Conservation (phyloP, 2,797 vertebrate species). For the Okamejei kenojei region DNA sequence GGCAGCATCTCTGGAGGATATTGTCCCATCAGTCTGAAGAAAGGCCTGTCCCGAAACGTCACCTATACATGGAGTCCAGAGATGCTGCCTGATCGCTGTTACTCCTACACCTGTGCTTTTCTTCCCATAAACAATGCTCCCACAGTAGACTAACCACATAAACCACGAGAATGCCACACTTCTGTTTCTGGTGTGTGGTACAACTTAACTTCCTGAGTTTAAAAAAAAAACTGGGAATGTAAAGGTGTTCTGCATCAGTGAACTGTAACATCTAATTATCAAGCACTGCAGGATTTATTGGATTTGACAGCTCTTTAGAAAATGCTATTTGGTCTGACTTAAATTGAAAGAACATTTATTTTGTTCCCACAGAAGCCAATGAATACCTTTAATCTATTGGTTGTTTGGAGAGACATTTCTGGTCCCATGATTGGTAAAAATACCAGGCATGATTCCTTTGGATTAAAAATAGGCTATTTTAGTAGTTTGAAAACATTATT, state of each 20-base stretch:
- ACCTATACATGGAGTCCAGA: too few relatives aligned
- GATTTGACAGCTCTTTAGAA: slow-evolving; percentile 50
- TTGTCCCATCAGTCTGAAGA: too few relatives aligned
- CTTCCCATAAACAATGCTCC: too few relatives aligned
- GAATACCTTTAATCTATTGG: slow-evolving; percentile 44
- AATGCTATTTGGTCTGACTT: slow-evolving; percentile 47
- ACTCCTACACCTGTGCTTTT: too few relatives aligned
- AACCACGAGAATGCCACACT: slow-evolving; percentile 41
- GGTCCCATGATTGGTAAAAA: background rate
- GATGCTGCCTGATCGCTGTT: too few relatives aligned
- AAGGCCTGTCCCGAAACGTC: too few relatives aligned
- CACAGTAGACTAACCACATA: slow-evolving; percentile 26
- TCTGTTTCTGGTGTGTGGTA: slow-evolving; percentile 44
- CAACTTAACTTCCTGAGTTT: slow-evolving; percentile 40
- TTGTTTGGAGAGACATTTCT: slow-evolving; percentile 43
- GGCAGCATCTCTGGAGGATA: too few relatives aligned
- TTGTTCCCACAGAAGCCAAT: slow-evolving; percentile 41
- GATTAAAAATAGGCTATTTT: slow-evolving; percentile 35
- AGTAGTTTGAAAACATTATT: slow-evolving; percentile 32
- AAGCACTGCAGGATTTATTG: slow-evolving; percentile 45
- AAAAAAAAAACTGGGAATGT: slow-evolving; percentile 44
- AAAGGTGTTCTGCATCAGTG: slow-evolving; percentile 51
- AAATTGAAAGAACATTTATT: slow-evolving; percentile 46
- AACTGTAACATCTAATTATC: slow-evolving; percentile 58
- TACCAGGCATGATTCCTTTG: slow-evolving; percentile 45